Evolutionary conservation across 1,140 invertebrate genomes (phyloP).

Genomic region (Brachionus plicatilis): DNA sequence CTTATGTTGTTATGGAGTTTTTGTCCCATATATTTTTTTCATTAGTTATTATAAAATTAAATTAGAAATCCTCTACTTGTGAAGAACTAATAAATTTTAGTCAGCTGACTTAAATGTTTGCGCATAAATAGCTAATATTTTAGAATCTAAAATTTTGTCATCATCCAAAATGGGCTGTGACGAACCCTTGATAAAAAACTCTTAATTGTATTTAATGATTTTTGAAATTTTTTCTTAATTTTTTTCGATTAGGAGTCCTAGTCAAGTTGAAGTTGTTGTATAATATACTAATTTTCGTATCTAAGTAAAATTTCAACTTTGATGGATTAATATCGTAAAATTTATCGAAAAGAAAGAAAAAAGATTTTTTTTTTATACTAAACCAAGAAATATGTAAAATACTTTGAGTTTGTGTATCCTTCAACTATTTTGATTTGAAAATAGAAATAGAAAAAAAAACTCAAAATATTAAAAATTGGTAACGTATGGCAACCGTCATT

Average conservation of each 20-base stretch:
- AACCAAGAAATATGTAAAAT: slow-evolving; percentile 22
- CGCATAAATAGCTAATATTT: background rate
- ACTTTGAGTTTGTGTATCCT: slow-evolving; percentile 31
- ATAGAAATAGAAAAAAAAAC: background rate
- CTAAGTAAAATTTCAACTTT: background rate
- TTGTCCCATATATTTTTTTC: background rate
- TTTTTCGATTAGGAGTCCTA: background rate
- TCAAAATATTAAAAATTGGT: slow-evolving; percentile 9
- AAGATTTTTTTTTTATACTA: background rate
- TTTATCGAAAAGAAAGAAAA: background rate
- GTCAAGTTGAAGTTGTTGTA: background rate
- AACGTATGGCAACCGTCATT: slow-evolving; percentile 8
- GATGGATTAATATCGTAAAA: background rate
- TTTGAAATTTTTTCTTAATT: background rate
- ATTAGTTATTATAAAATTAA: background rate
- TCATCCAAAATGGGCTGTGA: background rate
- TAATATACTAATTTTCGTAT: background rate
- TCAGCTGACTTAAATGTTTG: background rate
- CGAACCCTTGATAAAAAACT: no score
- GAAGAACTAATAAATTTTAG: background rate
- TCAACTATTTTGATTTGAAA: slow-evolving; percentile 27
- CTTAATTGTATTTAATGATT: background rate
- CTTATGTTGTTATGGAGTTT: slow-evolving; percentile 22
- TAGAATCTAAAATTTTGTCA: background rate
- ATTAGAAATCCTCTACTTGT: slow-evolving; percentile 1